Base-by-base conservation (phyloP, 2,113 vertebrate genomes). In the Castor canadensis region DNA sequence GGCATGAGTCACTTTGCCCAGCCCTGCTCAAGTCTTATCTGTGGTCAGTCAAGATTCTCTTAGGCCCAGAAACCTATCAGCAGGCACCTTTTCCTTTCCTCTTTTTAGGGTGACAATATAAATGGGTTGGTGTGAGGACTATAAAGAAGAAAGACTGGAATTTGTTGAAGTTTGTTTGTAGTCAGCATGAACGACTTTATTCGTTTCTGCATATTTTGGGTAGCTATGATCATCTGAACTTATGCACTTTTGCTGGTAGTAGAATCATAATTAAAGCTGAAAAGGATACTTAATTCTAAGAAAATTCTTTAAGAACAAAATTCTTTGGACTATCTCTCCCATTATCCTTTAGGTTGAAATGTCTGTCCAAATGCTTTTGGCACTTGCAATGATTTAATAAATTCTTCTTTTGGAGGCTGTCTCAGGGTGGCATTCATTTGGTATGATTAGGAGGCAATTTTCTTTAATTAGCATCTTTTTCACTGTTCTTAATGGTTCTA, bases 251-350 rank as follows among this genome's bases (percentile, higher is more conserved):
- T 60, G n/a, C 62, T 92, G 30, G 17, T 54, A 91, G 82, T 82
- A 67, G 66, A 96, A 89, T 77, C 24, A 64, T 83, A 95, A 91
- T 95, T 94, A 96, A 95, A 92, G 45, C 72, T 94, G 87, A 92
- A 96, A 94, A 73, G 43, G 6, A 17, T 28, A 88, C 60, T 93
- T 87, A 45, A 87, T 92, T 96, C 47, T 72, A 94, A 87, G 80
- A 77, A 76, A 94, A n/a, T 69, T 82, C 88, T 96, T 87, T 67
- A 54, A 93, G 82, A 95, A 94, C 85, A 92, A 79, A 97, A 95
- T 82, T 93, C 35, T 73, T 96, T 67, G 77, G 54, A 90, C 47
- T 64, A 47, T 66, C 52, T 43, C 4, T 92, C 49, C n/a, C 43
- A 60, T 43, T 71, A 49, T 81, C 45, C 20, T 83, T 69, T 35